A percentile compares a stretch with the other conserved stretches of the same genome.
These are phyloP conservation scores for Nasonia giraulti DNA, from an alignment of 1,140 invertebrate genomes.

Conservation along the genomic window DNA sequence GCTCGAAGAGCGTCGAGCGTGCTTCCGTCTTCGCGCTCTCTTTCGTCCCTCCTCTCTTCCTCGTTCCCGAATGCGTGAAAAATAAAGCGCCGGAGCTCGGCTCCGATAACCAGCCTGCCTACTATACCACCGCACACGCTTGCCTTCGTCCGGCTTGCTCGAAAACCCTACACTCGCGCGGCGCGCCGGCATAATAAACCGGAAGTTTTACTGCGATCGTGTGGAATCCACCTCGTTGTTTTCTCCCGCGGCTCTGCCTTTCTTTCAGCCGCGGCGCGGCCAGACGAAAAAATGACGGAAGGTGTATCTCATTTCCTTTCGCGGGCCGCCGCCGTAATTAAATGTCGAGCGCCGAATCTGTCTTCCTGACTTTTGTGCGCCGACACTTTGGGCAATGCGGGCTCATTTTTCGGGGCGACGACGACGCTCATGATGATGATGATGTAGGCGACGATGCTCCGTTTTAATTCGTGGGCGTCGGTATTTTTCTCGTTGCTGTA, in stretches of 20 bases:
- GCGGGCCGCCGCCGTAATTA: not conserved
- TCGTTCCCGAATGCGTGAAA: constrained; percentile 48
- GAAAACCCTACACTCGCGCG: no score
- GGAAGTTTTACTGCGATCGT: constrained; percentile 37
- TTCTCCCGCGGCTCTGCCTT: not conserved
- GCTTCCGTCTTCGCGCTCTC: constrained; percentile 55
- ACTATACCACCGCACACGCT: not conserved
- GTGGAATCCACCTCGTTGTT: constrained; percentile 23
- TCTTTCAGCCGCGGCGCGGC: not conserved
- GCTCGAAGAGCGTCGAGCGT: constrained; percentile 57
- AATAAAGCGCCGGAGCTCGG: constrained; percentile 66
- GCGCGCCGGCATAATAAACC: constrained; percentile 46
- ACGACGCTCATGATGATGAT: not conserved
- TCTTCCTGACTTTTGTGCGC: not conserved
- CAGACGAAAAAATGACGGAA: not conserved
- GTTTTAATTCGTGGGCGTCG: no score
- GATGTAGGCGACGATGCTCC: not conserved
- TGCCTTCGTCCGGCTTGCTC: no score
- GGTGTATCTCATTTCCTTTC: not conserved
- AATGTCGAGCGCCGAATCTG: not conserved
- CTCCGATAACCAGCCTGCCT: constrained; percentile 60
- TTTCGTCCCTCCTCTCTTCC: not conserved
- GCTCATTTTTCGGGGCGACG: not conserved
- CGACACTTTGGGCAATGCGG: no score
- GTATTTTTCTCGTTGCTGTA: no score